Conservation (phyloP, 2,113 vertebrate species). For the Thamnaconus septentrionalis region DNA sequence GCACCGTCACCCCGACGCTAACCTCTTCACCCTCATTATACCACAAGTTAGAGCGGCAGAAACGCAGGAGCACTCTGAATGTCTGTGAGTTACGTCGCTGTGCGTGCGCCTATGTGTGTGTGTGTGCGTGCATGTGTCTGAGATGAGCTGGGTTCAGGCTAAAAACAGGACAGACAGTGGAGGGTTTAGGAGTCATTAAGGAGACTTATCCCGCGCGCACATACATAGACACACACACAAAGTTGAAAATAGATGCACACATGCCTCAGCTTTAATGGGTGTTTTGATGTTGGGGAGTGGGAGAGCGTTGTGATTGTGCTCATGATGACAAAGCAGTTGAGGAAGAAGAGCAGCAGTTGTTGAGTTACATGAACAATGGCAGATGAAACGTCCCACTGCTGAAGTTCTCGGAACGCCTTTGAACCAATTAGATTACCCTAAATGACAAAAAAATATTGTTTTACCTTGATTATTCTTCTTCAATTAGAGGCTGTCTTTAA, state of each 20-base stretch:
- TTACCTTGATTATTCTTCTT: no score
- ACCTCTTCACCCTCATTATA: conserved; percentile 45
- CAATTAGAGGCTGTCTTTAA: no score
- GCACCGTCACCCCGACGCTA: conserved; percentile 36
- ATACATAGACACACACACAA: conserved; percentile 24
- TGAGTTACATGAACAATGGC: no score
- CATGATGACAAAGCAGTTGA: conserved; percentile 44
- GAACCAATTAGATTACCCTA: no score
- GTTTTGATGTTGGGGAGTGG: conserved; percentile 48
- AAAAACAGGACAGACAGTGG: conserved; percentile 55
- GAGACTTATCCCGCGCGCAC: conserved; percentile 47
- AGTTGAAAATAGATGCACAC: conserved; percentile 17
- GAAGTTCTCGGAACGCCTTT: no score
- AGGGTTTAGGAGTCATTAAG: conserved; percentile 63
- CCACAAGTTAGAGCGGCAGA: conserved; percentile 2
- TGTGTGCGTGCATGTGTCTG: conserved; percentile 22
- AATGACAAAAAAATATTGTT: no score
- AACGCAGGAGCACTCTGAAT: conserved; percentile 39
- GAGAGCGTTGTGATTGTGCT: conserved; percentile 40
- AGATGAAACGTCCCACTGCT: no score
- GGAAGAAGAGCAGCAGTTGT: conserved; percentile 17
- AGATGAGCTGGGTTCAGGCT: conserved; percentile 48
- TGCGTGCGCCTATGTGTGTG: conserved; percentile 25
- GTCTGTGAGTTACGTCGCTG: not conserved
- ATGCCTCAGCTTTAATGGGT: conserved; percentile 48